Conservation (phyloP, 2,888 invertebrate species). For the Lasius platythorax region DNA sequence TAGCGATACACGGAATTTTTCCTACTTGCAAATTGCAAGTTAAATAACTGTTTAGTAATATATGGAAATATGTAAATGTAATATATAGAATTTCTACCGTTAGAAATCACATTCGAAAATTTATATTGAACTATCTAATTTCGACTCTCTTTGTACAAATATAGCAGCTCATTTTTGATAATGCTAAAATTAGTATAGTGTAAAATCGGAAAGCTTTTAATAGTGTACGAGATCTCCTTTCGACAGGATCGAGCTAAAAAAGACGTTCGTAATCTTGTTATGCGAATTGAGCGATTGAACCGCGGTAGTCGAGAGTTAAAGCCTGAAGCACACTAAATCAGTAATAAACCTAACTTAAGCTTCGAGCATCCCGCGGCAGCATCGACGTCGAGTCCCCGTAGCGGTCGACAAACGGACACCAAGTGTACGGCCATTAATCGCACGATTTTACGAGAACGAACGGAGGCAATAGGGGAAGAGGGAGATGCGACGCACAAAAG, state of each 20-base stretch:
- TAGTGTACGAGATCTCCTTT: not conserved
- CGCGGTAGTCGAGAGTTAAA: conserved; percentile 33
- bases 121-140: not conserved
- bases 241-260: not conserved
- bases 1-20: not conserved
- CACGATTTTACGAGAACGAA: conserved; percentile 65
- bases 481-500: conserved; percentile 75
- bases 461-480: conserved; percentile 26
- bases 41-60: not conserved
- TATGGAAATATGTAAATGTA: not conserved
- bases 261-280: conserved; percentile 24
- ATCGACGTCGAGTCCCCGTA: conserved; percentile 47
- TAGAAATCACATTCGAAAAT: not conserved
- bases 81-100: not conserved
- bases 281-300: conserved; percentile 10
- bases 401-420: conserved; percentile 45
- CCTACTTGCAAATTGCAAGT: not conserved
- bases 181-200: not conserved
- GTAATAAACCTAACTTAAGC: conserved; percentile 55
- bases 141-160: not conserved
- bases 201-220: not conserved
- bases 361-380: conserved; percentile 35
- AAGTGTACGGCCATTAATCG: conserved; percentile 70
- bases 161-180: not conserved
- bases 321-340: conserved; percentile 39